Conservation (phyloP, 2,113 vertebrate genomes). For the Indicator maculatus region DNA sequence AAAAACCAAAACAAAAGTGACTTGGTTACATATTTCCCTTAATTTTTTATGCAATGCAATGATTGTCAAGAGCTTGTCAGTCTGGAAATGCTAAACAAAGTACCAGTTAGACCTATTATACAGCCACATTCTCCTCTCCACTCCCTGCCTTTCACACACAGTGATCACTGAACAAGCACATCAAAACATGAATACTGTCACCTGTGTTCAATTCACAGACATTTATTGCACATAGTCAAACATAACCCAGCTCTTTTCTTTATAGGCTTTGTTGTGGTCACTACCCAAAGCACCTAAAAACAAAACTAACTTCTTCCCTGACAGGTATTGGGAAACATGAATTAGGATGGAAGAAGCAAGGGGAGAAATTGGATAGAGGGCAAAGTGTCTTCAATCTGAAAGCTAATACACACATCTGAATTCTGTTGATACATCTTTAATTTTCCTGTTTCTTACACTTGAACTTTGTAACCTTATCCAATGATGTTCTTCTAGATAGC, state of each 20-base stretch:
- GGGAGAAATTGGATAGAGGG: neutral
- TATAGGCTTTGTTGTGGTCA: neutral
- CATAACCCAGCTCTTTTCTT: neutral
- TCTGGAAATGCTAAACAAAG: neutral
- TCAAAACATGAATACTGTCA: neutral
- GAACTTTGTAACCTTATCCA: neutral
- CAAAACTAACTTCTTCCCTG: neutral
- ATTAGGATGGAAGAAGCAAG: neutral
- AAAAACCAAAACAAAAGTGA: neutral
- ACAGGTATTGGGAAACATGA: neutral
- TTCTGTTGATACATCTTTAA: neutral
- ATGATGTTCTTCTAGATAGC: neutral
- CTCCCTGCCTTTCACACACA: neutral
- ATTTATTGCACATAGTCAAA: neutral
- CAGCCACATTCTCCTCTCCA: neutral
- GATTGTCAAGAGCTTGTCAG: neutral
- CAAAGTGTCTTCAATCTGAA: neutral
- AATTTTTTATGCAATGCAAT: neutral
- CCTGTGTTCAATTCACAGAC: neutral
- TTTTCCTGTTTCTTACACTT: neutral
- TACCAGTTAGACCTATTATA: neutral
- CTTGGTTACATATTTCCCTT: neutral
- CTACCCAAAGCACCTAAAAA: neutral
- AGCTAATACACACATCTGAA: neutral
- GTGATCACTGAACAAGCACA: accelerated